Evolutionary conservation across 2,888 invertebrate species (phyloP).

Genomic region (Ophraella communa): DNA sequence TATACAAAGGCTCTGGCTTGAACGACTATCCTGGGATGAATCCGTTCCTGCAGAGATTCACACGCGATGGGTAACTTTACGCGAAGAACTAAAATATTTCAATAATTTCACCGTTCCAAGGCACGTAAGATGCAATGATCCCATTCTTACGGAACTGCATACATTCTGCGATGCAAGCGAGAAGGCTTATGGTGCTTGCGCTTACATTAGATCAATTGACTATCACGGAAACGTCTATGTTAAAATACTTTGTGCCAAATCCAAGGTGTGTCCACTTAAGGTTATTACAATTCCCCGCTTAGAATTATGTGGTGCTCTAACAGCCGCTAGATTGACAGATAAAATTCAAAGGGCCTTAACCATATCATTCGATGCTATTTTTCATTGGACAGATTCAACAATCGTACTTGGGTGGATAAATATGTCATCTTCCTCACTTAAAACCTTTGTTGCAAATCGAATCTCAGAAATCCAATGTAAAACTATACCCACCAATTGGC

Average conservation of each 20-base stretch:
- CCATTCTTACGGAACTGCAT: not conserved
- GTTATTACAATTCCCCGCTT: not conserved
- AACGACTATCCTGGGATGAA: conserved; percentile 34
- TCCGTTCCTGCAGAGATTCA: conserved; percentile 16
- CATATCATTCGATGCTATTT: too few relatives aligned
- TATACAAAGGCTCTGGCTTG: conserved; percentile 32
- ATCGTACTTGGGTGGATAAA: not conserved
- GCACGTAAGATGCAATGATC: not conserved
- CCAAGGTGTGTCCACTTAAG: not conserved
- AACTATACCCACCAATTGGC: not conserved
- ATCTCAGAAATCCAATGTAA: not conserved
- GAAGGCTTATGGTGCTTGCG: not conserved
- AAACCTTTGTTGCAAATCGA: not conserved
- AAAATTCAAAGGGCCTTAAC: too few relatives aligned
- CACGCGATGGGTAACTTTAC: conserved; percentile 4
- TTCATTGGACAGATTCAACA: too few relatives aligned
- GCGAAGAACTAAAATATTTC: not conserved
- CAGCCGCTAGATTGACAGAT: too few relatives aligned
- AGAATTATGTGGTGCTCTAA: not conserved
- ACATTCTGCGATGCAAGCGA: not conserved
- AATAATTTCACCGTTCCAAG: too few relatives aligned
- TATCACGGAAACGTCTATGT: not conserved
- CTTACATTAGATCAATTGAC: not conserved
- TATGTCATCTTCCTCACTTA: not conserved
- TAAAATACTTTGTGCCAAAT: not conserved